Percentiles rank a stretch among this genome's conserved stretches.
These are phyloP conservation scores for Irena cyanogastra DNA, from an alignment of 2,113 vertebrate genomes.

Conservation along the genomic window DNA sequence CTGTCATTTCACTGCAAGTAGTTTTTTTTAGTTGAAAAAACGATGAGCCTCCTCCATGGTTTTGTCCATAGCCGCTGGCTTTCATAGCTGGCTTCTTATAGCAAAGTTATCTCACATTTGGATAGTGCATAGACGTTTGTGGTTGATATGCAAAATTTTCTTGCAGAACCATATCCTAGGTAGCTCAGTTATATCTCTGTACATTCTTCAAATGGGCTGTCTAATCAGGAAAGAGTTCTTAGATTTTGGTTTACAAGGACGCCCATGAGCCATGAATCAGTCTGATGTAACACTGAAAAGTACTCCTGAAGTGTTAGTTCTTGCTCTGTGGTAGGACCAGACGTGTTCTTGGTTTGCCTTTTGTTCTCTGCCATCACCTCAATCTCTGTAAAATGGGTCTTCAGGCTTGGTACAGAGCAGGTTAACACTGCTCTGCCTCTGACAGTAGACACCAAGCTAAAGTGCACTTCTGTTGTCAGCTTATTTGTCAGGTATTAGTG, in stretches of 20 bases:
- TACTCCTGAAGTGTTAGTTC: background rate
- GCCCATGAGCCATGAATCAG: fast-evolving
- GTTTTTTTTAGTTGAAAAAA: background rate
- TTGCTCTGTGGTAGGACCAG: background rate
- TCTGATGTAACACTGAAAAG: background rate
- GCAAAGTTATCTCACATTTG: background rate
- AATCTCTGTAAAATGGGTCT: fast-evolving
- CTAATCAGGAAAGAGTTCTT: background rate
- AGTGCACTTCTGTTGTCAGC: background rate
- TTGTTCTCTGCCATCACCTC: background rate
- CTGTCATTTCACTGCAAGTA: background rate
- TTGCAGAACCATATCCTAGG: background rate
- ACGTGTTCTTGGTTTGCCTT: fast-evolving
- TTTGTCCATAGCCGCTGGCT: background rate
- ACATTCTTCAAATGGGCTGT: fast-evolving
- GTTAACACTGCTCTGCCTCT: background rate
- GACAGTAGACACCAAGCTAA: background rate
- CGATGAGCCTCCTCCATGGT: background rate
- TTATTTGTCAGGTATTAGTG: background rate
- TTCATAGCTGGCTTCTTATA: background rate
- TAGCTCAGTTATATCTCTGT: background rate
- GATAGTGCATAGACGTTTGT: background rate
- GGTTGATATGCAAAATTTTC: background rate
- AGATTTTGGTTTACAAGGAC: background rate
- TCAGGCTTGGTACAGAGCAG: background rate